These are phyloP conservation scores for Fragum fragum DNA, from an alignment of 2,888 invertebrate genomes.

Conservation along the genomic window DNA sequence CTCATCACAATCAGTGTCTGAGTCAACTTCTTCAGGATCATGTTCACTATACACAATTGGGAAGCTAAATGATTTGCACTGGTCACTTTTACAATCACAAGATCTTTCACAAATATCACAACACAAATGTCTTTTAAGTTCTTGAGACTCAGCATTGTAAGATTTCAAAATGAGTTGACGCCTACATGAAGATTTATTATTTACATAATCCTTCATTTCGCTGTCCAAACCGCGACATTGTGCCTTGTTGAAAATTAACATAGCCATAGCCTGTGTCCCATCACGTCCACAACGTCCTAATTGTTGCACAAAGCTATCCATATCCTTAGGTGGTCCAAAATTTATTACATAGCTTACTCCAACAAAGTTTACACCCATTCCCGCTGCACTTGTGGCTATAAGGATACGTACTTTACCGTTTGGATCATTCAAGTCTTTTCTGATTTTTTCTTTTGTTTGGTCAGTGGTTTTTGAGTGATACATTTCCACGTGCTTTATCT, in stretches of 20 bases:
- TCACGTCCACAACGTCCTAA: slow-evolving; percentile 55
- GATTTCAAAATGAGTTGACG: slow-evolving; percentile 32
- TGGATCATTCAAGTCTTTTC: slow-evolving; percentile 39
- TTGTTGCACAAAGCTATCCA: slow-evolving; percentile 64
- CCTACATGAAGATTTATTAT: slow-evolving; percentile 33
- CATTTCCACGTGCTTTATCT: slow-evolving; percentile 45
- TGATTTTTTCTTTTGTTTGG: slow-evolving; percentile 53
- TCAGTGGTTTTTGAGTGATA: slow-evolving; percentile 56
- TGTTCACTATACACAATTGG: slow-evolving; percentile 14
- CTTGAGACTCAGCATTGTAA: slow-evolving; percentile 38
- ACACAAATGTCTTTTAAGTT: slow-evolving; percentile 32
- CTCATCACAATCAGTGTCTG: slow-evolving; percentile 18
- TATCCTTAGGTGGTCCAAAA: slow-evolving; percentile 55
- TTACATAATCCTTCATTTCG: slow-evolving; percentile 43
- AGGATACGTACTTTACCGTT: slow-evolving; percentile 53
- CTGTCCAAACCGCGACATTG: slow-evolving; percentile 34
- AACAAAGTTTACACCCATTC: slow-evolving; percentile 54
- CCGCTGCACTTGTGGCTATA: slow-evolving; percentile 53
- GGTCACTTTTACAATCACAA: slow-evolving; percentile 36
- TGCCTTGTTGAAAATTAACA: slow-evolving; percentile 48
- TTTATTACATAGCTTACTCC: slow-evolving; percentile 49
- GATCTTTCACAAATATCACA: slow-evolving; percentile 42
- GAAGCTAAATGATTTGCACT: slow-evolving; percentile 21
- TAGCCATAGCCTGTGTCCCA: slow-evolving; percentile 37
- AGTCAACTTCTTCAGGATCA: slow-evolving; percentile 17